Evolutionary conservation across 2,888 invertebrate species (phyloP), one percentile per base, ranked within the genome.

Genomic region (Spodoptera picta): DNA sequence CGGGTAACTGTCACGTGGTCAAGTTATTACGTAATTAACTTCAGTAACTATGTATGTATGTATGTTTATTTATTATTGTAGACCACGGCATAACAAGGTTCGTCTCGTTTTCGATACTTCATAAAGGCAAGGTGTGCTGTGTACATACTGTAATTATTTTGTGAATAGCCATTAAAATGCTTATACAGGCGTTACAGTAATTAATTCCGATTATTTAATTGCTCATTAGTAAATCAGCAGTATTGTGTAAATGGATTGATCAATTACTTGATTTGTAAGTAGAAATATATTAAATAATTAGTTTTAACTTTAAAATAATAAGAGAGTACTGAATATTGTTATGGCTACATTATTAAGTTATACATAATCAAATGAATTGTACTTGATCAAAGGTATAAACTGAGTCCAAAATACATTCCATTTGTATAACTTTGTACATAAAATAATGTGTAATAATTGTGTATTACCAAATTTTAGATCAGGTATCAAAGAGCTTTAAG

Each of bases 391-490:
- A 84, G 86, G 88, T 92, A 87, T 88, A 87, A 80, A 85, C 79
- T 80, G 84, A 90, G 94, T 94, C 93, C 92, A 94, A 90, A 89
- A 89, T 88, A 93, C 94, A 94, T 94, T 94, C 94, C 94, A 93
- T 85, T 87, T 90, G 87, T 91, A 87, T 88, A 90, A 89, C 82
- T 85, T 86, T 92, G 91, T 93, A 92, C 81, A 92, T 92, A 92
- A 80, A 79, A 79, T 80, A 80, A 81, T 74, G 77, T 80, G 74
- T 81, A 79, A 75, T 77, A 78, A 72, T 78, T 79, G 69, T 80
- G 74, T 83, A 83, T 77, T 82, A 83, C 82, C 80, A 84, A 81
- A 79, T 81, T 81, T 67, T 86, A 87, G 84, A 87, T 87, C 88
- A 87, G 88, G 86, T 89, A 88, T 85, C 80, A 81, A 87, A 90